Evolutionary conservation across 64 coral and sea anemone species (phyloP).

Genomic region (Catalaphyllia jardinei): DNA sequence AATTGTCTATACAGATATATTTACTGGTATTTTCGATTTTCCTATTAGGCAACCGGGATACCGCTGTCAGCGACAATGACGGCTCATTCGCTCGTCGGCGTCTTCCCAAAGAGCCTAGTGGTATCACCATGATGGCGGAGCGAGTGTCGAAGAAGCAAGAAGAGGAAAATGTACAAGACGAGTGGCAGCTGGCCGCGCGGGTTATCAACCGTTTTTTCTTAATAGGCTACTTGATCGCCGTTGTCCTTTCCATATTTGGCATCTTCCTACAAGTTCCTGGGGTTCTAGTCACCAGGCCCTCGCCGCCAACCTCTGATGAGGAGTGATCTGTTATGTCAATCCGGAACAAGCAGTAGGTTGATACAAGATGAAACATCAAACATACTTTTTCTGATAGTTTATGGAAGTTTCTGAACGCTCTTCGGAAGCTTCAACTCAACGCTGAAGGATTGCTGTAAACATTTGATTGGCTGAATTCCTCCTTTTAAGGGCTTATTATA

Average conservation of each 20-base stretch:
- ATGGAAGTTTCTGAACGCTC: too few species aligned
- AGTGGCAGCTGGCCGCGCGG: constrained; percentile 89
- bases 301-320: constrained; percentile 17
- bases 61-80: background rate
- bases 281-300: constrained; percentile 23
- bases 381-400: too few species aligned
- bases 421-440: too few species aligned
- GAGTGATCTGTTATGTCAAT: too few species aligned
- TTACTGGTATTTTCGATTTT: background rate
- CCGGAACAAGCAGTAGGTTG: too few species aligned
- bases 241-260: constrained; percentile 59
- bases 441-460: too few species aligned
- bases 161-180: constrained; percentile 67
- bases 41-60: background rate
- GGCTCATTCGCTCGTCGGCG: constrained; percentile 5
- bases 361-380: too few species aligned
- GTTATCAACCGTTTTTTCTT: constrained; percentile 84
- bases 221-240: constrained; percentile 57
- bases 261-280: constrained; percentile 66
- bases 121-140: constrained; percentile 76
- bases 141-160: constrained; percentile 70
- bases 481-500: too few species aligned
- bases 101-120: constrained; percentile 40
- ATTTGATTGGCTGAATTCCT: too few species aligned
- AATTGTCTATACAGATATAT: too few species aligned